Evolutionary conservation across 53 echinoderm and acorn worm species (phyloP), one percentile per base, ranked within the genome.

Genomic region (Antedon mediterranea): DNA sequence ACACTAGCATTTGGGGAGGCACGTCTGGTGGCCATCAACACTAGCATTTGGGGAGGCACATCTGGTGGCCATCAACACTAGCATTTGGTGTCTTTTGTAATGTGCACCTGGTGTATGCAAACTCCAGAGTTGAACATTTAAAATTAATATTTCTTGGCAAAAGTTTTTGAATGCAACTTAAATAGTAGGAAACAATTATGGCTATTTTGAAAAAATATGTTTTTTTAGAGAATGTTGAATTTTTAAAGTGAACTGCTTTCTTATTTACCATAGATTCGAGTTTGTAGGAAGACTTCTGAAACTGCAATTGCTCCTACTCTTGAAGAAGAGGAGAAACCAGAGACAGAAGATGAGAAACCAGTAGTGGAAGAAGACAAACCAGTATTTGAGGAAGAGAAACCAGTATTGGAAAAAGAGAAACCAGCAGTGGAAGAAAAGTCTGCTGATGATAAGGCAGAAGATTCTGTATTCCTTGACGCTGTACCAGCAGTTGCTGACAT

Each of bases 251-350:
- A 6, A 37, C 37, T 44, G 31, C 31, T 33, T 70, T 30, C 18
- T 31, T 71, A 27, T 75, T 57, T 34, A 28, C 74, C 78, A 8
- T 79, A 93, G 90, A 79, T 94, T 34, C 76, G 94, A 44, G 90
- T 90, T 6, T 87, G 90, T 32, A 84, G 90, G n/a, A 79, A 88
- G 31, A 85, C 88, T 4, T 90, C 90, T 28, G 90, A 90, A 83
- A 90, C 90, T 26, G 82, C 85, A 75, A 88, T 90, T 78, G 90
- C 90, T 30, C 85, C 89, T 70, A 89, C 82, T 20, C 85, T 87
- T 71, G 87, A 90, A 43, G 78, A 83, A 5, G 9, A 81, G 72
- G 33, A 78, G 32, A 32, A 72, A 44, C 6, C 29, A 31, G 72
- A 20, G 32, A 27, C 26, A 0, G 32, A 31, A 43, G 80, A 85